Percentiles rank a stretch among this genome's conserved stretches.
Conservation (phyloP, 2,113 vertebrate genomes). For the Macaca nemestrina region DNA sequence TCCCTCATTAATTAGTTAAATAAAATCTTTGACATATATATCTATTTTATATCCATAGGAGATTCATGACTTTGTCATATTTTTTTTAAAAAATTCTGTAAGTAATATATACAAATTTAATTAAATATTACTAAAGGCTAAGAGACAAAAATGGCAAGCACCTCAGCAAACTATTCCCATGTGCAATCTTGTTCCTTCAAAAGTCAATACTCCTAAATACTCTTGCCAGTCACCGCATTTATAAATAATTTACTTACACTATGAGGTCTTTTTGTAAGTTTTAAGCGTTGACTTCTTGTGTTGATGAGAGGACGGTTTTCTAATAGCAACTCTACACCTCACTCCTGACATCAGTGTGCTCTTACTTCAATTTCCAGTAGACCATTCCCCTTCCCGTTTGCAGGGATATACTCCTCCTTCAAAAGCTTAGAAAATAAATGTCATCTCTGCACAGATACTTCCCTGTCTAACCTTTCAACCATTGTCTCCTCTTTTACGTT, state of each 20-base stretch:
- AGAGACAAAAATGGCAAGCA: not conserved
- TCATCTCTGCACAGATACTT: not conserved
- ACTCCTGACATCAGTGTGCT: not conserved
- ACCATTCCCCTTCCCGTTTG: not conserved
- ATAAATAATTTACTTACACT: not conserved
- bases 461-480: not conserved
- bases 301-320: not conserved
- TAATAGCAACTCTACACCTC: not conserved
- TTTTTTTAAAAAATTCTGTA: not conserved
- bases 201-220: not conserved
- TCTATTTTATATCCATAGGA: not conserved
- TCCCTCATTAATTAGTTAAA: not conserved
- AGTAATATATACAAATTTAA: not conserved
- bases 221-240: not conserved
- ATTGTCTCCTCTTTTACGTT: not conserved
- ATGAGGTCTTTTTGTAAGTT: not conserved
- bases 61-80: not conserved
- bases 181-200: not conserved
- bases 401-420: not conserved
- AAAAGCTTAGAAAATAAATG: not conserved
- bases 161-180: not conserved
- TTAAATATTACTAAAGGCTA: not conserved
- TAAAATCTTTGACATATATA: not conserved
- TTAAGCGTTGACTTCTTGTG: not conserved
- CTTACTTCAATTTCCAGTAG: not conserved